Percentiles rank a stretch among this genome's conserved stretches.
These are phyloP conservation scores for Acleris emargana DNA, from an alignment of 2,888 invertebrate genomes.

Conservation along the genomic window DNA sequence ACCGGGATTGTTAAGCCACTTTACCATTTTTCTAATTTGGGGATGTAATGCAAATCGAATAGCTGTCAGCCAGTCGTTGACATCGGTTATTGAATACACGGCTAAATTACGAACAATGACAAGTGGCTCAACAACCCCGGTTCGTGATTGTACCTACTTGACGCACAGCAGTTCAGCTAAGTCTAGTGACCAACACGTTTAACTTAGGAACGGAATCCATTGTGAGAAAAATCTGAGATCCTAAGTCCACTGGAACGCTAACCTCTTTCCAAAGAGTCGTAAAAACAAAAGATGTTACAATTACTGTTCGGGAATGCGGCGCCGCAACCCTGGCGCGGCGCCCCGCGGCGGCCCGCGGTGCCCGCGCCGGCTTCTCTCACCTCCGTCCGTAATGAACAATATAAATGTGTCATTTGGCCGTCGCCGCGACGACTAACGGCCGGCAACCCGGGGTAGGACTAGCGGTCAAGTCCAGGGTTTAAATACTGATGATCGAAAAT, in stretches of 20 bases:
- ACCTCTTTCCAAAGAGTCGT: conserved; percentile 4
- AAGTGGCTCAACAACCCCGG: no score
- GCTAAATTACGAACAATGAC: no score
- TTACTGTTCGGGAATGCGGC: conserved; percentile 12
- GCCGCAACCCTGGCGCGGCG: conserved; percentile 66
- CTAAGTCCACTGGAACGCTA: conserved; percentile 1
- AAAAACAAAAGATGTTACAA: conserved; percentile 30
- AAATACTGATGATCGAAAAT: not conserved
- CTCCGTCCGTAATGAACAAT: conserved; percentile 77
- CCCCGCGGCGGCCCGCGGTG: conserved; percentile 69
- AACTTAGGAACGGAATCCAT: no score
- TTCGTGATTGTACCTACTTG: no score
- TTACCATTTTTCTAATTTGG: no score
- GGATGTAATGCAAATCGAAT: no score
- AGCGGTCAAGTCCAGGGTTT: not conserved
- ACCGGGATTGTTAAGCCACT: no score
- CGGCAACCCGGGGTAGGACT: conserved; percentile 23
- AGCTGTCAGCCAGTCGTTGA: no score
- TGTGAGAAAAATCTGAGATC: not conserved
- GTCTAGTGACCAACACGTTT: no score
- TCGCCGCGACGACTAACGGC: conserved; percentile 37
- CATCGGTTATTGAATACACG: no score
- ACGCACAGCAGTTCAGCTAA: no score
- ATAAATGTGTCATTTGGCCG: conserved; percentile 75
- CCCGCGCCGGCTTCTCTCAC: conserved; percentile 81